These are phyloP conservation scores for Pelodiscus sinensis DNA, from an alignment of 2,113 vertebrate genomes.

Conservation along the genomic window DNA sequence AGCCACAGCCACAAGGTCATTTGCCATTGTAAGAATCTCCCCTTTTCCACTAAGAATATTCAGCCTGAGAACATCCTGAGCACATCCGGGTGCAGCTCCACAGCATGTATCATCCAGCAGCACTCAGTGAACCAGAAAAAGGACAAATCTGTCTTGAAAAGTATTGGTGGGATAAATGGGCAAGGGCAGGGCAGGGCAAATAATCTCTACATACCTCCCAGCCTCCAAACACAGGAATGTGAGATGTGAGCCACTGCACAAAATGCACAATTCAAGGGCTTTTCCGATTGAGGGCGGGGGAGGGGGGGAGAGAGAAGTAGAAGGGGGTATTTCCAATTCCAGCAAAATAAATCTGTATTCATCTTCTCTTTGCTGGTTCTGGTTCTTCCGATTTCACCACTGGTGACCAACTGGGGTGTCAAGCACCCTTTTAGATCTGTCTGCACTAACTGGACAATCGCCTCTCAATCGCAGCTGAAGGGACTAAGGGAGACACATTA, in stretches of 20 bases:
- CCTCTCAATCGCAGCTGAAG: accelerated
- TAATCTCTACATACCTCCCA: background rate
- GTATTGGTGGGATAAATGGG: background rate
- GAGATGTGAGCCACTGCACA: background rate
- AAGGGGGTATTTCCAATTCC: no score
- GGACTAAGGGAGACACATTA: background rate
- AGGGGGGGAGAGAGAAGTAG: no score
- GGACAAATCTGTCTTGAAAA: background rate
- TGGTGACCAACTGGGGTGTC: background rate
- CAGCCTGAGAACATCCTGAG: no score
- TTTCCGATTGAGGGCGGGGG: background rate
- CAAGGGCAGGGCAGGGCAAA: background rate
- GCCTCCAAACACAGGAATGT: background rate
- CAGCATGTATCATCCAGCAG: no score
- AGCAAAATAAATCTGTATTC: background rate
- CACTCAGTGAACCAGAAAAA: accelerated
- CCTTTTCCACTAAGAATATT: background rate
- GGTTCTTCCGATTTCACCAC: background rate
- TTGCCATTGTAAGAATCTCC: background rate
- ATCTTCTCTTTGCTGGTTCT: background rate
- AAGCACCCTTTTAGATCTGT: background rate
- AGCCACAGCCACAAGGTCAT: background rate
- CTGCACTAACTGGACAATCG: background rate
- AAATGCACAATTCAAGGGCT: background rate
- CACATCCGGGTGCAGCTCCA: background rate